A percentile compares a stretch with the other conserved stretches of the same genome.
Evolutionary conservation across 2,113 vertebrate genomes (phyloP).

Genomic region (Sinocyclocheilus maitianheensis): DNA sequence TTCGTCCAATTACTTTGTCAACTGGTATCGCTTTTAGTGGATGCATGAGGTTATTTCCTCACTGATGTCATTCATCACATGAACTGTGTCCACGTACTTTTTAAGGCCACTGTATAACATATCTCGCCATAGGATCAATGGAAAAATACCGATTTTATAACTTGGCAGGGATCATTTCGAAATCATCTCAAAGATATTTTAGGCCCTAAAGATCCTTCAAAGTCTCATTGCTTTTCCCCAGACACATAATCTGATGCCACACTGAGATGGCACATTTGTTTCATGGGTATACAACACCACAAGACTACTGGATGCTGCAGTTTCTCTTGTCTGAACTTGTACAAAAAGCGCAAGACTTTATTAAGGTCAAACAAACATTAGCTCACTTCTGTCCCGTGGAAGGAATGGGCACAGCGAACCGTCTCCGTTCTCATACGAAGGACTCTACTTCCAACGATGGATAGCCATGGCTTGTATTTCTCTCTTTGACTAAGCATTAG

Average conservation of each 20-base stretch:
- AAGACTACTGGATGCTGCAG: constrained; percentile 58
- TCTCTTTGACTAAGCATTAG: constrained; percentile 53
- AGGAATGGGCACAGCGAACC: constrained; percentile 58
- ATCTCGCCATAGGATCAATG: constrained; percentile 27
- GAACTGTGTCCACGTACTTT: neutral
- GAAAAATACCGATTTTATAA: constrained; percentile 31
- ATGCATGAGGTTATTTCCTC: neutral
- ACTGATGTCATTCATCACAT: neutral
- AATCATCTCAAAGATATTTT: constrained; percentile 22
- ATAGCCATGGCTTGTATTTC: constrained; percentile 47
- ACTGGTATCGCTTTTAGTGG: neutral
- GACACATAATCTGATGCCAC: constrained; percentile 5
- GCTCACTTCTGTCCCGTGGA: constrained; percentile 64
- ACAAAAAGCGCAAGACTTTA: constrained; percentile 56
- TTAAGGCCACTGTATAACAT: constrained; percentile 13
- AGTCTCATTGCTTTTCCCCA: constrained; percentile 35
- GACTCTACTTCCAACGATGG: constrained; percentile 59
- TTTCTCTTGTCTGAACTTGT: constrained; percentile 56
- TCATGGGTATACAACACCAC: constrained; percentile 15
- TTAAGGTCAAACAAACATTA: constrained; percentile 72
- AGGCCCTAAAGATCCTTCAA: constrained; percentile 10
- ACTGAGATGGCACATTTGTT: constrained; percentile 17
- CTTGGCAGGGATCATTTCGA: constrained; percentile 37
- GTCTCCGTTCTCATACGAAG: constrained; percentile 54
- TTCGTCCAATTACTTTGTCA: neutral